A percentile compares a stretch with the other conserved stretches of the same genome.
Evolutionary conservation across 2,888 invertebrate species (phyloP).

Genomic region (Phymatocera aterrima): DNA sequence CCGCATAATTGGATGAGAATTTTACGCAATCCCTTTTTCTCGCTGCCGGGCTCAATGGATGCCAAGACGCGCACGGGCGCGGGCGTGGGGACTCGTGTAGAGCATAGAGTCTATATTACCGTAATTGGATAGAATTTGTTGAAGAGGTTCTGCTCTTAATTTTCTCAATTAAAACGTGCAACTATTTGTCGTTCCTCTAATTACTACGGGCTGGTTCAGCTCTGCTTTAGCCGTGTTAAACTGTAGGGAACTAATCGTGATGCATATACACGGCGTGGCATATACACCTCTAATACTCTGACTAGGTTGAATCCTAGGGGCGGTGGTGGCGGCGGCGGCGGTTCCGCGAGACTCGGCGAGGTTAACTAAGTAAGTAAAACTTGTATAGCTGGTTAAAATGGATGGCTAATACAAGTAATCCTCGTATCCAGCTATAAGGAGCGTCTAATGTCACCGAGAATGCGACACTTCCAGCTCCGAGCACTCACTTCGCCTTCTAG

Average conservation of each 20-base stretch:
- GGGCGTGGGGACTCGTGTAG: too few species aligned
- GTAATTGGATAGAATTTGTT: not conserved
- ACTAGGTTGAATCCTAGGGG: not conserved
- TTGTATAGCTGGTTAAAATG: not conserved
- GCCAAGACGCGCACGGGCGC: too few species aligned
- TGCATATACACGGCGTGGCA: not conserved
- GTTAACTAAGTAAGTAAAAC: conserved; percentile 15
- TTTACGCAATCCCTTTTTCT: too few species aligned
- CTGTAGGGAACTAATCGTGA: conserved; percentile 39
- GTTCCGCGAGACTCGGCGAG: not conserved
- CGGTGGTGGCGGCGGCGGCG: not conserved
- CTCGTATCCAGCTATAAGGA: not conserved
- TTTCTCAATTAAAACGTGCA: conserved; percentile 24
- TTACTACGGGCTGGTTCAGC: conserved; percentile 7
- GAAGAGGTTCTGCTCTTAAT: not conserved
- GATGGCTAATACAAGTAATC: conserved; percentile 37
- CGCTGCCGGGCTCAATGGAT: too few species aligned
- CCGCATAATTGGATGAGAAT: too few species aligned
- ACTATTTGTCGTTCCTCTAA: conserved; percentile 27
- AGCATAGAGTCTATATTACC: not conserved
- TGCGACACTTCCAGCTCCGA: not conserved
- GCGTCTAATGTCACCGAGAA: not conserved
- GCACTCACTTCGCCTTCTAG: too few species aligned
- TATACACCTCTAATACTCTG: too few species aligned
- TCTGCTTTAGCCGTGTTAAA: conserved; percentile 20